Evolutionary conservation across 2,888 invertebrate species (phyloP).

Genomic region (Lasioglossum calceatum): DNA sequence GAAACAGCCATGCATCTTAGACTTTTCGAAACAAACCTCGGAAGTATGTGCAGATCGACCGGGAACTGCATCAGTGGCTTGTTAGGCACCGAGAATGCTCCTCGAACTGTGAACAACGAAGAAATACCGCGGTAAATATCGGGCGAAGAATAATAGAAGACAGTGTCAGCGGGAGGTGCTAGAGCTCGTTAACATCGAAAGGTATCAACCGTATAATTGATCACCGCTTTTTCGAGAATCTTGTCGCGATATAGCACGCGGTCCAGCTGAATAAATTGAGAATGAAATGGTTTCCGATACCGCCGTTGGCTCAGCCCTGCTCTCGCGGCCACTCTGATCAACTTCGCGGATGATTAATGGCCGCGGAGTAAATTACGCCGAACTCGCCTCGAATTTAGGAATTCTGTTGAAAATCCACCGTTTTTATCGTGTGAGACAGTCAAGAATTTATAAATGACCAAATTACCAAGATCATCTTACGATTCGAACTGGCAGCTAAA

Average conservation of each 20-base stretch:
- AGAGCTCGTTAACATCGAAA: background rate
- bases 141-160: background rate
- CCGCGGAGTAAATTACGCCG: background rate
- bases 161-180: background rate
- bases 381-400: constrained; percentile 16
- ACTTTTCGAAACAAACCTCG: constrained; percentile 8
- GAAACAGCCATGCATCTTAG: constrained; percentile 11
- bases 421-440: background rate
- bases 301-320: constrained; percentile 8
- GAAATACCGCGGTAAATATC: background rate
- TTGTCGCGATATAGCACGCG: background rate
- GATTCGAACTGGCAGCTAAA: background rate
- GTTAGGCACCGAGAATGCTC: constrained; percentile 11
- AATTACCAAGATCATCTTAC: background rate
- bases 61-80: constrained; percentile 4
- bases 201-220: constrained; percentile 40
- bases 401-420: too few species aligned
- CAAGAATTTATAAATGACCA: background rate
- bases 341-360: constrained; percentile 45
- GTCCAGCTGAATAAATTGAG: constrained; percentile 45
- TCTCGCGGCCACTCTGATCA: constrained; percentile 28
- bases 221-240: constrained; percentile 33
- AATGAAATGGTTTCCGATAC: constrained; percentile 56
- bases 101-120: background rate
- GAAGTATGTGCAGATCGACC: background rate